Evolutionary conservation across 1,140 invertebrate species (phyloP), one percentile per base, ranked within the genome.

Genomic region (Vanessa atalanta): DNA sequence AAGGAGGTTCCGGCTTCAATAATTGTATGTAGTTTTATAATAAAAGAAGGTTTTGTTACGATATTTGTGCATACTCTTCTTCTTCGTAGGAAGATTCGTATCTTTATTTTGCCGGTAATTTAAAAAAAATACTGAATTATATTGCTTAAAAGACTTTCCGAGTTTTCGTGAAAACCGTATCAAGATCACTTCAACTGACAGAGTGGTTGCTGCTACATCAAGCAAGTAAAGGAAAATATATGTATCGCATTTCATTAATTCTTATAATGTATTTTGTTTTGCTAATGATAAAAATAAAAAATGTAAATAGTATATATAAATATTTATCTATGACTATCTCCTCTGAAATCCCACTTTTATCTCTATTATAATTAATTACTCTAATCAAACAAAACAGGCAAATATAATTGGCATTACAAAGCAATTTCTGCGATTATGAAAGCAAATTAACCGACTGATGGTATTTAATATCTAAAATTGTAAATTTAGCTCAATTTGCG

Each of bases 351-450:
- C 3, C 13, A 14, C 16, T 23, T 37, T 37, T 26, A 31, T n/a
- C 3, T 23, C 26, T 37, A 61, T 37, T 37, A 26, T 61, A 31
- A 61, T 15, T 37, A 61, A 79, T 70, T 77, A 65, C 74, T 73
- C 68, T 78, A 82, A 72, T 77, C 67, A 77, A 78, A 65, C 72
- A 64, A 67, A 51, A 75, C 72, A 72, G 57, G 31, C 65, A 55
- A 73, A 71, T 66, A 70, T 73, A 67, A 76, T 77, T 72, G 65
- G 68, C 48, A 78, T 76, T 72, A 80, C 76, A 75, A 78, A 83
- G 73, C 76, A 63, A 77, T 83, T 79, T 65, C 78, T 79, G 72
- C 78, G 80, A 83, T 85, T 83, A 83, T 74, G 70, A 74, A 75
- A 67, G 71, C 66, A 79, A 84, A 83, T 82, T 81, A 79, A 73